Evolutionary conservation across 2,888 invertebrate genomes (phyloP), one percentile per base, ranked within the genome.

Genomic region (Colletes collaris): DNA sequence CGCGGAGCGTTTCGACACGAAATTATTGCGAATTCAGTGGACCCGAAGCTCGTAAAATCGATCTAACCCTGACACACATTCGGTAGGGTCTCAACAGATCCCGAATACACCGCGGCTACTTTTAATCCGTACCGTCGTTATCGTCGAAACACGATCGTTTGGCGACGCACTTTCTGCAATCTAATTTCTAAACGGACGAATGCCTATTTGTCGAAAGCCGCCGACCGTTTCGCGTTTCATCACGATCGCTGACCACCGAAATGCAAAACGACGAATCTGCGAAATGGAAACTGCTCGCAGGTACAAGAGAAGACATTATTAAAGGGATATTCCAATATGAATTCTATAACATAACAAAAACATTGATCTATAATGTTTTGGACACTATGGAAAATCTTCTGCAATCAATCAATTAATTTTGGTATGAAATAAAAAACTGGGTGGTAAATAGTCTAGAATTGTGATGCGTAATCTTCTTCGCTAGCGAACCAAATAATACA

Each of bases 31-130:
- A 76, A 73, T 68, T 63, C 65, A 63, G 35, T 64, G 59, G 70
- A 62, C 64, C 46, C 70, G 65, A 63, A 62, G 60, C 71, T 84
- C 84, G 64, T 86, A 75, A 81, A 84, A 77, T 72, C 68, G 71
- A 65, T 69, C 79, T 76, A 75, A 73, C 85, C 86, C 64, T 85
- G 85, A 86, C 85, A 85, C 72, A 79, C 67, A 86, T 85, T 65
- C 49, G 5, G 2, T 19, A 5, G 10, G 46, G 64, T 50, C 49
- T 46, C 40, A 13, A 62, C 27, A 19, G 8, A 65, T 74, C 56
- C 56, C 58, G 37, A 74, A 78, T 84, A 27, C 2, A 79, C 37
- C n/a, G 4, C 35, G 62, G 16, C 46, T 35, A 35, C 19, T 13
- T 44, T 16, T 58, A 11, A 72, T 50, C 58, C 50, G 35, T 40